Evolutionary conservation across 2,113 vertebrate genomes (phyloP), one percentile per base, ranked within the genome.

Genomic region (Rattus norvegicus): DNA sequence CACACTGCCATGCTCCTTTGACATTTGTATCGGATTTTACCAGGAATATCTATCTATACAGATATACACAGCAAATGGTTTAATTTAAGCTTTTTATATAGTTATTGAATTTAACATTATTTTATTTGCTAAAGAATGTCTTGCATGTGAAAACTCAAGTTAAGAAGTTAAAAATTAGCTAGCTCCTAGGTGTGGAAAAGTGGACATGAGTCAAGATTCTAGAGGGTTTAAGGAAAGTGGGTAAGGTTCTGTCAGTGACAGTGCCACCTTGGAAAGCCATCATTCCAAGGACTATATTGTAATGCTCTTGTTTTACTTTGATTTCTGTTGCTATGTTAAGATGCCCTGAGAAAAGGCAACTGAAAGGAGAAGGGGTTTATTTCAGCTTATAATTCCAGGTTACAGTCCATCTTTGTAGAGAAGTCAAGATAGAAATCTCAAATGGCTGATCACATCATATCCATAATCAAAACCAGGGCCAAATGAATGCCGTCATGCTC

Each of bases 91-190:
- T 95, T 96, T 73, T 49, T 3, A 56, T 13, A 16, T 33, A 90
- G 93, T 81, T 73, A 89, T 52, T 67, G 7, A 90, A 63, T 17
- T 92, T 69, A 10, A 13, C 14, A 63, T 92, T 54, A 73, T 95
- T 96, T 95, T 77, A 95, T 92, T 90, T 83, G 63, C 43, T 77
- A 95, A 94, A 90, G 2, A 94, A 54, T 9, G 2, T 33, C 17
- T 30, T 77, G 24, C 70, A 91, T 91, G 9, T 91, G 80, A 73
- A 97, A 90, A 94, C 69, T 2, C 47, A 94, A 83, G 49, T 67
- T 81, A 61, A 91, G 12, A 54, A 91, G 12, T 83, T 83, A 93
- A 89, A 92, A 97, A 92, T 47, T 20, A 92, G 54, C 49, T 20
- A 92, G 54, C 49, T 28, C n/a, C 14, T 0, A 67, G 22, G 19